These are phyloP conservation scores for Eilema griseolum DNA, from an alignment of 2,888 invertebrate species.

Conservation along the genomic window DNA sequence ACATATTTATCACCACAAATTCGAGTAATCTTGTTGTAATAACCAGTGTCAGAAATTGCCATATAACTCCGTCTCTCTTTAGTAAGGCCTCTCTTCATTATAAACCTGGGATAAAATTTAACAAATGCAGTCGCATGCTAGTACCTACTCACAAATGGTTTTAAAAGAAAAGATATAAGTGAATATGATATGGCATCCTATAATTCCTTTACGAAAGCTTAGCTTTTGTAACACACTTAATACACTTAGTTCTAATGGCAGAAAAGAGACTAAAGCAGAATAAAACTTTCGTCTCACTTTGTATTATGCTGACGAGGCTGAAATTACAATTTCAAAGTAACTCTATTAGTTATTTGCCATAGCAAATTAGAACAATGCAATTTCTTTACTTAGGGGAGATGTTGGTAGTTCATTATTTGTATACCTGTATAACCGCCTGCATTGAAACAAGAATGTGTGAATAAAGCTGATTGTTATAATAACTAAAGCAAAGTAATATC, in stretches of 20 bases:
- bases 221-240: no score
- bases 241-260: no score
- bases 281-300: no score
- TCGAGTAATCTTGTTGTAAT: slow-evolving; percentile 85
- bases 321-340: no score
- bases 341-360: no score
- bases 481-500: no score
- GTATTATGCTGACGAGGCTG: no score
- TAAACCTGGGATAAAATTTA: slow-evolving; percentile 66
- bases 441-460: neutral
- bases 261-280: no score
- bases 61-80: slow-evolving; percentile 86
- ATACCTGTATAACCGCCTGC: neutral
- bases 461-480: neutral
- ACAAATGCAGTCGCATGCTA: neutral
- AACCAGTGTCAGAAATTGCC: slow-evolving; percentile 84
- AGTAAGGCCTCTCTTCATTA: slow-evolving; percentile 72
- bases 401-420: neutral
- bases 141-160: neutral
- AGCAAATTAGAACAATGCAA: no score
- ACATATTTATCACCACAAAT: slow-evolving; percentile 77
- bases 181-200: no score
- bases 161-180: neutral
- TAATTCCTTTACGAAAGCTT: no score
- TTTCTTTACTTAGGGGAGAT: neutral